Percentiles rank a stretch among this genome's conserved stretches.
Evolutionary conservation across 2,113 vertebrate genomes (phyloP).

Genomic region (Myiozetetes cayanensis): DNA sequence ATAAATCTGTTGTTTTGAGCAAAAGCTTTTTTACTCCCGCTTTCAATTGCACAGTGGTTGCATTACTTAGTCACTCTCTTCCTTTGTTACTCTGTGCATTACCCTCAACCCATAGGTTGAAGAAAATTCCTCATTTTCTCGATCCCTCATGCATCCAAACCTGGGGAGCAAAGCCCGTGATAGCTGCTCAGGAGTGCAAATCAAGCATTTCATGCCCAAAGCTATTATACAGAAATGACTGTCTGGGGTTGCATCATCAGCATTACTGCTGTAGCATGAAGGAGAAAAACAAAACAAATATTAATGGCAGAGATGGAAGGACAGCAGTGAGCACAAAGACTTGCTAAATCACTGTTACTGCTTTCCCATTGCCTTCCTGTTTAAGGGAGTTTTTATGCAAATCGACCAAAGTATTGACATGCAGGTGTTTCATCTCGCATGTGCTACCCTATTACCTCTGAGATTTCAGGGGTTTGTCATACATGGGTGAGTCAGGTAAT

Average conservation of each 20-base stretch:
- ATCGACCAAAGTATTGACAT: neutral
- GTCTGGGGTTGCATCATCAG: slow-evolving; percentile 62
- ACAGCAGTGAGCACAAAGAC: neutral
- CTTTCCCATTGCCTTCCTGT: neutral
- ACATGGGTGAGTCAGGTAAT: slow-evolving; percentile 8
- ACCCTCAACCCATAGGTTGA: neutral
- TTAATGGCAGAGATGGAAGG: slow-evolving; percentile 44
- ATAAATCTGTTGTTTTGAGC: neutral
- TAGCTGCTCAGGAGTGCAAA: slow-evolving; percentile 31
- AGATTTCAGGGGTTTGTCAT: neutral
- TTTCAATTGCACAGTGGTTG: neutral
- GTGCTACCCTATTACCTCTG: neutral
- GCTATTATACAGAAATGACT: slow-evolving; percentile 50
- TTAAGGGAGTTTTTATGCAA: neutral
- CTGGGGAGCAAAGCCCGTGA: neutral
- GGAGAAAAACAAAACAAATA: slow-evolving; percentile 63
- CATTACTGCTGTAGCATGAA: slow-evolving; percentile 69
- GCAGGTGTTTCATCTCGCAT: slow-evolving; percentile 21
- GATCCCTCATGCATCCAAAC: neutral
- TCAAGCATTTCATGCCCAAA: slow-evolving; percentile 39
- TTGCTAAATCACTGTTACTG: neutral
- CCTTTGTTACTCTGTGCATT: neutral
- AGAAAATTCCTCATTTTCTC: neutral
- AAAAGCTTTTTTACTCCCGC: neutral
- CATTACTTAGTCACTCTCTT: neutral